Evolutionary conservation across 1,140 invertebrate genomes (phyloP), one percentile per base, ranked within the genome.

Genomic region (Zaprionus tsacasi): DNA sequence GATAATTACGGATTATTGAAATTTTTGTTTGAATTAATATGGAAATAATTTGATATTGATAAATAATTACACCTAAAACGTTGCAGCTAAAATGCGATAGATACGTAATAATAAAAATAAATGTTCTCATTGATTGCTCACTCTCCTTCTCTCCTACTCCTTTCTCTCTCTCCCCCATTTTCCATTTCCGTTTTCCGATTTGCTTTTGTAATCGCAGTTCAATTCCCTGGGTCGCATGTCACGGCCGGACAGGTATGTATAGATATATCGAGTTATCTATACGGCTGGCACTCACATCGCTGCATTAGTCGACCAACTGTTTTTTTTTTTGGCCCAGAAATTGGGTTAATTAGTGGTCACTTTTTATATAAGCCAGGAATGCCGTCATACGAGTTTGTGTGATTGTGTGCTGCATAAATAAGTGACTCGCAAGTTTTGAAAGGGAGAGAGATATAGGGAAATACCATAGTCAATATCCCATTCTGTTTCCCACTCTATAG

Each of bases 1-100:
- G 83, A 89, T 88, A 88, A 88, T 88, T 88, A 78, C 78, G 81
- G 85, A 80, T 89, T 88, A 88, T 88, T 89, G 83, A 88, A 88
- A 85, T 76, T 88, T 89, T 80, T 89, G 86, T 88, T 81, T 78
- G 83, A 80, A 89, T 87, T 87, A 78, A 87, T 87, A 87, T 89
- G 75, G 85, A 89, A 88, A 89, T 88, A 87, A 87, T 89, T 88
- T 75, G 70, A 67, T 45, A 60, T 58, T 66, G 58, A 89, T 88
- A 87, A 87, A 82, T 88, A 86, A 85, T 85, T 78, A 86, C 76
- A 25, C 43, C 52, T 27, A 57, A 76, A 79, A 70, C 57, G 65
- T 36, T 40, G 17, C 38, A 57, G 21, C 71, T 52, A 50, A 72
- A 43, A 63, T 60, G 15, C 64, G 36, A 69, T 73, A 50, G 45